Conservation (phyloP, 2,113 vertebrate species). For the Daboia siamensis region DNA sequence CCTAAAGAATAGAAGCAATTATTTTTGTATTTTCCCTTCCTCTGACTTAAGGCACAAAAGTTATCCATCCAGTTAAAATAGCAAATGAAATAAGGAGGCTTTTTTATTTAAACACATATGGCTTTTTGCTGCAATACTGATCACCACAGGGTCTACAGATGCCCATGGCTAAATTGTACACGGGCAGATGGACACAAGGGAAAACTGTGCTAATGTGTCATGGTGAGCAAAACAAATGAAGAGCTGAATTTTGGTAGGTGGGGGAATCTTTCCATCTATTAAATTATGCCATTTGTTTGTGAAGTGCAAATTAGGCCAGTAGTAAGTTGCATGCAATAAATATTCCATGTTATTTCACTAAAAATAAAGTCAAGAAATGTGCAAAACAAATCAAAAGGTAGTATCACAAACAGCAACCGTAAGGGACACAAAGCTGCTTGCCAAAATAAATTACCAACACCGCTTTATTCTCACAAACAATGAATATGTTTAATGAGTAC, state of each 20-base stretch:
- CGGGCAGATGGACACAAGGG: slow-evolving; percentile 80
- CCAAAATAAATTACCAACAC: slow-evolving; percentile 50
- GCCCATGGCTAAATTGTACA: slow-evolving; percentile 83
- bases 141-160: slow-evolving; percentile 79
- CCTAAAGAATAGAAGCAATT: slow-evolving; percentile 88
- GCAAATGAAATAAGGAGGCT: slow-evolving; percentile 80
- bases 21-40: slow-evolving; percentile 84
- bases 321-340: slow-evolving; percentile 31
- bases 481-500: slow-evolving; percentile 40
- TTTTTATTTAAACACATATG: slow-evolving; percentile 84
- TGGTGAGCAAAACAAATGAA: slow-evolving; percentile 88
- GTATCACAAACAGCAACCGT: neutral
- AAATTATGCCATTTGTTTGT: slow-evolving; percentile 47
- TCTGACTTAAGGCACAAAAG: slow-evolving; percentile 84
- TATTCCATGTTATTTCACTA: slow-evolving; percentile 18
- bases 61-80: slow-evolving; percentile 83
- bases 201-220: slow-evolving; percentile 79
- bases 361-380: slow-evolving; percentile 35
- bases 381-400: slow-evolving; percentile 18
- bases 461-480: slow-evolving; percentile 45
- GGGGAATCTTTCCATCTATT: slow-evolving; percentile 24
- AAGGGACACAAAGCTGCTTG: slow-evolving; percentile 29
- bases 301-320: slow-evolving; percentile 44
- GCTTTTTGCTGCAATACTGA: slow-evolving; percentile 83
- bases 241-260: slow-evolving; percentile 60